phyloP scores from a whole-genome alignment of 2,797 vertebrate species.

The Arremon aurantiirostris region DNA sequence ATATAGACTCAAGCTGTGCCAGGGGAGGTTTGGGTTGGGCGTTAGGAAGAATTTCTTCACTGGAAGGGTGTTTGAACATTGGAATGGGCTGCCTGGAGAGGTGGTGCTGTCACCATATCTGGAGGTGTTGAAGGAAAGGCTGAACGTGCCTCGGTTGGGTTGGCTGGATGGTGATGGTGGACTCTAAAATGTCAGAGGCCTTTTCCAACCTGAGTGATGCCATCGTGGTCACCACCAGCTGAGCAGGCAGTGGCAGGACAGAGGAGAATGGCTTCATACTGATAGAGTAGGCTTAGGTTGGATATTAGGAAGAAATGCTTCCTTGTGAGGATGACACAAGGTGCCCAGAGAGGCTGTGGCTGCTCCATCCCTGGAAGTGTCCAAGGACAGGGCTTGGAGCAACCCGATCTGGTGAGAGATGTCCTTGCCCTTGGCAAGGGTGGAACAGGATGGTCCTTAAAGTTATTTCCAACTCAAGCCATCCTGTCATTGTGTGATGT shows the following conservation, averaged over 20 bases:
- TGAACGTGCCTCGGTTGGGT: fast-evolving
- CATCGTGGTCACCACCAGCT: fast-evolving
- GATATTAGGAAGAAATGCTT: background rate
- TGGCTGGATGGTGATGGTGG: too few species aligned
- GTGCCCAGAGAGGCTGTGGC: background rate
- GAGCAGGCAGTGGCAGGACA: background rate
- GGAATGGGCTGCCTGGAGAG: background rate
- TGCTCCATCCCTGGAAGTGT: background rate
- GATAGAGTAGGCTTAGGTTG: background rate
- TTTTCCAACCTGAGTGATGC: background rate
- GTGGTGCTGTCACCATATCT: too few species aligned
- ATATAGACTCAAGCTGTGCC: background rate
- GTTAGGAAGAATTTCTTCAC: background rate
- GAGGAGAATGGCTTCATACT: background rate
- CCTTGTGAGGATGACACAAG: background rate
- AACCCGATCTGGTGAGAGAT: fast-evolving
- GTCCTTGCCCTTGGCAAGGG: background rate
- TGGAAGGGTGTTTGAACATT: fast-evolving
- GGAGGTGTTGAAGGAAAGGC: too few species aligned
- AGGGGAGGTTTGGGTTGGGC: too few species aligned
- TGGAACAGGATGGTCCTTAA: background rate
- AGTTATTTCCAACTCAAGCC: background rate
- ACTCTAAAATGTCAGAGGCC: fast-evolving
- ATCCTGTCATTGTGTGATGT: background rate
- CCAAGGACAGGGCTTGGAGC: background rate